Evolutionary conservation across 2,797 vertebrate species (phyloP), one percentile per base, ranked within the genome.

Genomic region (Distichodus sexfasciatus): DNA sequence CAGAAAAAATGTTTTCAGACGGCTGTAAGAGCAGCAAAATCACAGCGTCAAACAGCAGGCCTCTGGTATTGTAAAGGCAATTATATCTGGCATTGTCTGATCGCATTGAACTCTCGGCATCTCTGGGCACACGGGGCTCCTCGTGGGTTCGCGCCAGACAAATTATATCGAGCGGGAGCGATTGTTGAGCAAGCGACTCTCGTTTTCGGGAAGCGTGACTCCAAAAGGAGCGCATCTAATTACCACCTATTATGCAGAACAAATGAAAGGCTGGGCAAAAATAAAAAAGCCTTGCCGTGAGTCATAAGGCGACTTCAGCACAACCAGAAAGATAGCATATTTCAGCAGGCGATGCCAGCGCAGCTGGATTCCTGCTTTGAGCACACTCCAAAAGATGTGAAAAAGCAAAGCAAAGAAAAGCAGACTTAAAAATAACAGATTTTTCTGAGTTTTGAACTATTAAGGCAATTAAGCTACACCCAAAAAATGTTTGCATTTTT

Each of bases 251-350:
- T 79, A 78, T 76, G 67, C 54, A 47, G 65, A 61, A 54, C 31
- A 60, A 80, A 81, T 84, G 66, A 79, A 79, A 77, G 74, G 19
- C 43, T 71, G 66, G n/a, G 48, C 69, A 73, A 15, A 29, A 53
- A 40, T 33, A 26, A 53, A 36, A 69, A 63, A 26, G 60, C 48
- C 62, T 69, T 28, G 71, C 72, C 40, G 29, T 60, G 69, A 78
- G 73, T 74, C 74, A 78, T 67, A 70, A 73, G n/a, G 55, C 33
- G 53, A 77, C 72, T 75, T 78, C 63, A 54, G 47, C 63, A 54
- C 69, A 41, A 47, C 64, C 41, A 29, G 62, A 72, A 74, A 53
- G 59, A 69, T 66, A 63, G 35, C 47, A 71, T 65, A 66, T 61
- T 67, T 55, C 63, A 74, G 40, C 72, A 54, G 66, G 62, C 66